Percentiles rank a stretch among this genome's conserved stretches.
Evolutionary conservation across 2,888 invertebrate genomes (phyloP).

Genomic region (Euspilapteryx auroguttella): DNA sequence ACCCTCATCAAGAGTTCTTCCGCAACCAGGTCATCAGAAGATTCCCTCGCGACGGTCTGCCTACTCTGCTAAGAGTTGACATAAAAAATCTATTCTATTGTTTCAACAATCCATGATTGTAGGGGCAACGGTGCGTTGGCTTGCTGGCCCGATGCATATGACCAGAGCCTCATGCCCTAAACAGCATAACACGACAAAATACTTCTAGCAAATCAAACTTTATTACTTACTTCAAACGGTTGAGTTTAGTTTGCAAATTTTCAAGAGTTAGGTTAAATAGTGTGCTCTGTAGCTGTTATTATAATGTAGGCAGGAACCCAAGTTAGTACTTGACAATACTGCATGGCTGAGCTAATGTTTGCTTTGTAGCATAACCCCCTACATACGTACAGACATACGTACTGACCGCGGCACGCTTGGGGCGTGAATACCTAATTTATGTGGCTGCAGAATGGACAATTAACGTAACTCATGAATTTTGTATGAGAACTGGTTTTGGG

Average conservation of each 20-base stretch:
- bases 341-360: constrained; percentile 58
- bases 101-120: no score
- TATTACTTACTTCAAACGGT: no score
- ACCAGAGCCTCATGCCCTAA: no score
- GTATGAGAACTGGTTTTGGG: constrained; percentile 26
- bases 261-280: background rate
- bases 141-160: constrained; percentile 44
- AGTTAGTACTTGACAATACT: constrained; percentile 57
- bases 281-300: constrained; percentile 5
- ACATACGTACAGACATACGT: no score
- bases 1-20: no score
- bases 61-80: no score
- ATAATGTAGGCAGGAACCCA: constrained; percentile 13
- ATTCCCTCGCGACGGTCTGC: no score
- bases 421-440: constrained; percentile 55
- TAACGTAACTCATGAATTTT: constrained; percentile 52
- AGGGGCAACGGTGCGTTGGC: no score
- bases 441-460: constrained; percentile 32
- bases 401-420: constrained; percentile 40
- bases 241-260: constrained; percentile 9
- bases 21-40: no score
- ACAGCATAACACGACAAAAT: no score
- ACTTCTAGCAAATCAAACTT: no score
- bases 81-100: no score
- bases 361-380: constrained; percentile 59